A percentile compares a stretch with the other conserved stretches of the same genome.
phyloP scores from a whole-genome alignment of 2,888 invertebrate species.

The Nasonia oneida region DNA sequence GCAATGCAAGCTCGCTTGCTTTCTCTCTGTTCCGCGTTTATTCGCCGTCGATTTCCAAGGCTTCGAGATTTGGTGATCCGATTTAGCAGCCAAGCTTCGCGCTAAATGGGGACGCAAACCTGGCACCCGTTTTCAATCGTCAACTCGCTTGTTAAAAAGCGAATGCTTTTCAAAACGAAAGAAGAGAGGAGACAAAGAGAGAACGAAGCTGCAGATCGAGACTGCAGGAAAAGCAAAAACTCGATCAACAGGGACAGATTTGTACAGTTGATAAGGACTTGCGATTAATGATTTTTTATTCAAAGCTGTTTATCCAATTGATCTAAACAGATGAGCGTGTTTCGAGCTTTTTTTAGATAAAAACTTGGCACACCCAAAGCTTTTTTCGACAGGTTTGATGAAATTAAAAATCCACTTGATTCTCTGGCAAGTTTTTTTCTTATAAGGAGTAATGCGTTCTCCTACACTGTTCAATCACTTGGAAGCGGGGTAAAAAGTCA shows the following conservation, averaged over 20 bases:
- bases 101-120: constrained; percentile 18
- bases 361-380: no score
- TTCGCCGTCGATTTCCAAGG: constrained; percentile 34
- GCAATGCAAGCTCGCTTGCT: constrained; percentile 3
- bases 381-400: no score
- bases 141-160: constrained; percentile 38
- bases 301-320: background rate
- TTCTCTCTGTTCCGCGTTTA: constrained; percentile 16
- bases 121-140: constrained; percentile 27
- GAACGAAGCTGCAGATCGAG: background rate
- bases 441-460: no score
- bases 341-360: no score
- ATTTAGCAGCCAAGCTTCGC: background rate
- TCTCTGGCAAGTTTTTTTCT: no score
- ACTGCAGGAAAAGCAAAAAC: background rate
- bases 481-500: no score
- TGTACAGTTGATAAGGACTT: background rate
- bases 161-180: constrained; percentile 12
- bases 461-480: no score
- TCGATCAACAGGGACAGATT: background rate
- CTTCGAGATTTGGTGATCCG: constrained; percentile 29
- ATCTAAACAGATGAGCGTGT: background rate
- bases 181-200: background rate
- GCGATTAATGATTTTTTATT: background rate
- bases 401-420: no score